phyloP scores from a whole-genome alignment of 2,888 invertebrate genomes.

The Pseudoips prasinana region DNA sequence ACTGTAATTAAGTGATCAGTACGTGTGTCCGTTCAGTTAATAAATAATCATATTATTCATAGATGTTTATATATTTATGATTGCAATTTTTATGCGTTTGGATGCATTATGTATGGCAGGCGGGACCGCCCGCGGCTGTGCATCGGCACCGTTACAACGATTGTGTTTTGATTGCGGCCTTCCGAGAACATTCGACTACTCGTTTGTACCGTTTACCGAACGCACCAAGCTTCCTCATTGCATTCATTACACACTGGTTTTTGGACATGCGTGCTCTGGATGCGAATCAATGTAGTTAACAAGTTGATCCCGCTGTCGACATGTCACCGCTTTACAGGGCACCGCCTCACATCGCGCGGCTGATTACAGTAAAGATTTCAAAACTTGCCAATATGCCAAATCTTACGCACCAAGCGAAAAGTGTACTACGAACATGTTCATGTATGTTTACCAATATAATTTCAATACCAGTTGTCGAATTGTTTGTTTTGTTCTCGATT shows the following conservation, averaged over 20 bases:
- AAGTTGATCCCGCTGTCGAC: conserved; percentile 10
- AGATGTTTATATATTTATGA: conserved; percentile 49
- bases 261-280: conserved; percentile 46
- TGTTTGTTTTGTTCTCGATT: too few species aligned
- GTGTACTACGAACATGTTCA: too few species aligned
- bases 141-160: conserved; percentile 67
- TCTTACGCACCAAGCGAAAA: too few species aligned
- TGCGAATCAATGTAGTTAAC: conserved; percentile 33
- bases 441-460: too few species aligned
- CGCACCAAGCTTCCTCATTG: conserved; percentile 60
- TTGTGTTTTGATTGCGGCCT: conserved; percentile 73
- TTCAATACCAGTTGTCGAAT: too few species aligned
- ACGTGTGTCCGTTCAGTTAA: conserved; percentile 4
- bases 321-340: conserved; percentile 13
- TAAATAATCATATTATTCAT: conserved; percentile 30
- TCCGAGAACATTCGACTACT: conserved; percentile 69
- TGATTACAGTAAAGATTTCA: too few species aligned
- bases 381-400: too few species aligned
- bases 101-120: conserved; percentile 58
- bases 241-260: conserved; percentile 67
- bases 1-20: too few species aligned
- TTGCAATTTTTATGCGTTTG: conserved; percentile 53
- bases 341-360: too few species aligned
- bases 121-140: conserved; percentile 41
- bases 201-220: conserved; percentile 75